Base-by-base conservation (phyloP, 64 coral and sea anemone species). In the Trachythela sp. region DNA sequence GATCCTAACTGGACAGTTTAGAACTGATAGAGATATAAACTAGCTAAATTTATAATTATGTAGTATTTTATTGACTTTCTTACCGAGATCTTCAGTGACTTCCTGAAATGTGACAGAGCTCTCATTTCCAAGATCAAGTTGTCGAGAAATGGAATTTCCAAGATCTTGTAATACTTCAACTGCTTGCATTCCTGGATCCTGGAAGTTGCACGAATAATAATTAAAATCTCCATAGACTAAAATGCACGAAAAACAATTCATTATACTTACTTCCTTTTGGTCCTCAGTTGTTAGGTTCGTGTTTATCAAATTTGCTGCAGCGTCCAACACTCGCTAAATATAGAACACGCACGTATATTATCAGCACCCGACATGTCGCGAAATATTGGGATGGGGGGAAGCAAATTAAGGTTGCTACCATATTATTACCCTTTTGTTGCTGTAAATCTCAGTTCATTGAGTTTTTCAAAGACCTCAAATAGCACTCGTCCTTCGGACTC, bases 151-250 rank as follows among this genome's bases (percentile, higher is more conserved):
- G 13, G 75, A 37, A 39, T 80, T 80, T 36, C 75, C 75, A 35
- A 80, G 31, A 80, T 18, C 30, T 80, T 80, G 27, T 22, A 80
- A 80, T 9, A 80, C 37, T 35, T 80, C 30, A 35, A 80, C 31
- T 80, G 75, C 75, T 80, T 39, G 31, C 37, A 39, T 80, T 17
- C 75, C 75, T 4, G 75, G 33, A 29, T 80, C 75, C 75, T 80
- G 68, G 1, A 72, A 2, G n/a, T n/a, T n/a, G 29, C 9, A 72
- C 68, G 24, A 31, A 24, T 8, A 26, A 26, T 9, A 32, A 26
- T 7, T 22, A 72, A 72, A 72, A 72, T 22, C 9, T 10, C 9
- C 9, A 10, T 54, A 9, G 22, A 18, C 9, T 10, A n/a, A n/a
- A n/a, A n/a, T n/a, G n/a, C n/a, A n/a, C n/a, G n/a, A n/a, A n/a